Evolutionary conservation across 2,113 vertebrate species (phyloP).

Genomic region (Chelonoidis abingdonii): DNA sequence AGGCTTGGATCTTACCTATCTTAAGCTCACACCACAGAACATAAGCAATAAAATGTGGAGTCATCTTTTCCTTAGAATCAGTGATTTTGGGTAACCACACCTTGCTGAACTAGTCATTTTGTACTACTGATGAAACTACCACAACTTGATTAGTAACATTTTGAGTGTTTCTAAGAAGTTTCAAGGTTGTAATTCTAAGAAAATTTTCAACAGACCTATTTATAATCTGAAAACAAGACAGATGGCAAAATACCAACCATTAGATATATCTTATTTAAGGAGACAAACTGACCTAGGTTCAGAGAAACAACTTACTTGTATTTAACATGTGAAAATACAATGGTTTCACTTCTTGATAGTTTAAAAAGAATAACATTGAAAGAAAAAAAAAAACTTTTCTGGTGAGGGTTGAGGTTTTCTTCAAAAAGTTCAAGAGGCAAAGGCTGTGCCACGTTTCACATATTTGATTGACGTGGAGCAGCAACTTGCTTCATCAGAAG

Average conservation of each 20-base stretch:
- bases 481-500: not conserved
- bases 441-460: not conserved
- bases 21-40: not conserved
- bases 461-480: not conserved
- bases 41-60: not conserved
- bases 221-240: constrained; percentile 42
- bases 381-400: not conserved
- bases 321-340: not conserved
- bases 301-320: not conserved
- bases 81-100: not conserved
- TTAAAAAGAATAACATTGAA: not conserved
- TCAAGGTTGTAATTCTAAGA: constrained; percentile 46
- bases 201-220: constrained; percentile 2
- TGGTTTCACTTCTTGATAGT: not conserved
- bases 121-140: constrained; percentile 2
- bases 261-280: not conserved
- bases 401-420: not conserved
- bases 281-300: not conserved
- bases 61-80: not conserved
- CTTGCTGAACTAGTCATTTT: not conserved
- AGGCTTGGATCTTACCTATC: not conserved
- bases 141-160: constrained; percentile 30
- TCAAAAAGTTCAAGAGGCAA: not conserved
- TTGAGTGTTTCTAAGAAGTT: constrained; percentile 54
- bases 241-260: not conserved